A percentile compares a stretch with the other conserved stretches of the same genome.
Conservation (phyloP, 1,140 invertebrate species). For the Phocides pigmalion region DNA sequence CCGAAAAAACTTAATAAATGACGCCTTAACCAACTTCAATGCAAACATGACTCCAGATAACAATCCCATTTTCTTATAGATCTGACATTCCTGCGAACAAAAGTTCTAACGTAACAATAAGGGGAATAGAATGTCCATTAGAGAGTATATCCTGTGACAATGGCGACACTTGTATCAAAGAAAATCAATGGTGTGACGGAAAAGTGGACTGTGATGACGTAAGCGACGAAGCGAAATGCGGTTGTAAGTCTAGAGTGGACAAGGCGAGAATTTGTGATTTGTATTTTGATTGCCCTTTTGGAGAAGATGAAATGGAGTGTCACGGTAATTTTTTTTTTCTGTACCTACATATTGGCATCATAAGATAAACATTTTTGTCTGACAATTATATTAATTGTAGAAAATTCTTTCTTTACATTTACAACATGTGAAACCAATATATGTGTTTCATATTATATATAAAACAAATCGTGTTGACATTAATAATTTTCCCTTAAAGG, state of each 20-base stretch:
- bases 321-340: conserved; percentile 85
- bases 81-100: conserved; percentile 8
- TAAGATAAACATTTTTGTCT: no score
- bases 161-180: conserved; percentile 85
- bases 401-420: no score
- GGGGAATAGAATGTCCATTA: conserved; percentile 54
- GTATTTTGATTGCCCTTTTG: conserved; percentile 90
- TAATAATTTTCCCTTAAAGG: conserved; percentile 67
- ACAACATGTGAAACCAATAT: no score
- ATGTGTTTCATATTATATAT: no score
- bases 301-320: conserved; percentile 91
- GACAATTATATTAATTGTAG: no score
- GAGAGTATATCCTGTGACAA: conserved; percentile 62
- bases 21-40: no score
- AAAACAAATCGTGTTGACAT: no score
- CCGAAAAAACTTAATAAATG: no score
- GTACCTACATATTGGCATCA: no score
- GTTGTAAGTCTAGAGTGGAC: conserved; percentile 87
- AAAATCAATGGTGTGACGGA: conserved; percentile 88
- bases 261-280: conserved; percentile 90
- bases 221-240: conserved; percentile 91
- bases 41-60: conserved; percentile 22
- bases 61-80: conserved; percentile 29
- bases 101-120: conserved; percentile 37
- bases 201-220: conserved; percentile 91